Conservation (phyloP, 1,140 invertebrate genomes). For the Thaumetopoea pityocampa region DNA sequence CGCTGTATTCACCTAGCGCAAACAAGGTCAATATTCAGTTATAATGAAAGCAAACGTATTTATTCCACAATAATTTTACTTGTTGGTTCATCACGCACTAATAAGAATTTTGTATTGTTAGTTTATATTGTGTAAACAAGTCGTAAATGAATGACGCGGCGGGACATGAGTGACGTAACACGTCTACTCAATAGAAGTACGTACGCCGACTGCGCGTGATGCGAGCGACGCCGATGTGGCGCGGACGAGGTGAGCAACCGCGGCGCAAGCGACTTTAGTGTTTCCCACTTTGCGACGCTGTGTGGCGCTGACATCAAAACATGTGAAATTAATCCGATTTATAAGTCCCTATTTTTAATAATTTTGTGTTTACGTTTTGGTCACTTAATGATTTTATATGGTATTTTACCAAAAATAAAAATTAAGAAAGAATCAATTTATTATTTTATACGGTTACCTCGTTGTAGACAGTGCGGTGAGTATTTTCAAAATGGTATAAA, state of each 20-base stretch:
- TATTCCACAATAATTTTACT: slow-evolving; percentile 28
- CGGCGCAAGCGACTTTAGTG: slow-evolving; percentile 21
- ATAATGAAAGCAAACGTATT: slow-evolving; percentile 23
- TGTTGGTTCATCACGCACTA: slow-evolving; percentile 58
- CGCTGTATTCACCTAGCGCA: slow-evolving; percentile 48
- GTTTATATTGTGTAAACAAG: slow-evolving; percentile 54
- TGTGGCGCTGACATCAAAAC: slow-evolving; percentile 47
- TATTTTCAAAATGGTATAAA: too few species aligned
- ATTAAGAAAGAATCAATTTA: too few species aligned
- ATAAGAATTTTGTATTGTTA: slow-evolving; percentile 45
- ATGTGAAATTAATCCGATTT: too few species aligned
- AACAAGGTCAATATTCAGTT: slow-evolving; percentile 53
- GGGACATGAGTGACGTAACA: slow-evolving; percentile 30
- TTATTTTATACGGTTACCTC: too few species aligned
- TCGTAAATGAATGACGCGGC: slow-evolving; percentile 46
- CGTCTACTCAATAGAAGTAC: slow-evolving; percentile 36
- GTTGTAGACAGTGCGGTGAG: too few species aligned
- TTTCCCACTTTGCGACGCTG: slow-evolving; percentile 42
- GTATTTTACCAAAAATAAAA: too few species aligned
- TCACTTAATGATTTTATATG: too few species aligned
- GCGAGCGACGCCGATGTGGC: background rate
- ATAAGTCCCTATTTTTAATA: too few species aligned
- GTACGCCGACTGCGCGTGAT: slow-evolving; percentile 37
- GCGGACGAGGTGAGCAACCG: background rate
- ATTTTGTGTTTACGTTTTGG: too few species aligned